A percentile compares a stretch with the other conserved stretches of the same genome.
Conservation (phyloP, 2,888 invertebrate genomes). For the Drosophila monieri region DNA sequence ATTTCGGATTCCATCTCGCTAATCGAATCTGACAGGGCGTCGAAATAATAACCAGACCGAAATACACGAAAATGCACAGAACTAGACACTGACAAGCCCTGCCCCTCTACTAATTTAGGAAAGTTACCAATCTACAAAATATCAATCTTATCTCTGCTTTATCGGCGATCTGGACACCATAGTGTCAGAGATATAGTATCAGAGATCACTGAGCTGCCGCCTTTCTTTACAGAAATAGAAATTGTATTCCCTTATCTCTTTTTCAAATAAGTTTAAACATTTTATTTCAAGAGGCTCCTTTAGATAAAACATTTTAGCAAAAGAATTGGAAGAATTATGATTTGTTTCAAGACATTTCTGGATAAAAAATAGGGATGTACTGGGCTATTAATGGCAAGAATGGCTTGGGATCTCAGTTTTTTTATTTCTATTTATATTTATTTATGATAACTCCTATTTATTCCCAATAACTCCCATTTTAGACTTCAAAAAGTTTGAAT, state of each 20-base stretch:
- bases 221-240: background rate
- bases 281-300: background rate
- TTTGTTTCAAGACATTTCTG: too few species aligned
- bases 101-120: background rate
- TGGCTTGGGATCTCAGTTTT: too few species aligned
- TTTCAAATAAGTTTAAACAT: background rate
- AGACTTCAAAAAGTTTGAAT: background rate
- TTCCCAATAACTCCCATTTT: too few species aligned
- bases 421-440: too few species aligned
- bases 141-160: constrained; percentile 1
- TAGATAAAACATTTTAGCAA: too few species aligned
- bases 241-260: background rate
- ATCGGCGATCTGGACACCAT: background rate
- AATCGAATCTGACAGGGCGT: constrained; percentile 12
- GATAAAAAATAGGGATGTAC: too few species aligned
- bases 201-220: too few species aligned
- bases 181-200: background rate
- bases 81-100: background rate
- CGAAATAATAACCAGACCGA: background rate
- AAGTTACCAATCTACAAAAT: background rate
- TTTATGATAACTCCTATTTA: too few species aligned
- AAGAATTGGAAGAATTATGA: too few species aligned
- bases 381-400: too few species aligned
- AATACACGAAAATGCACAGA: background rate
- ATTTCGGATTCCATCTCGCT: constrained; percentile 10